phyloP scores from a whole-genome alignment of 2,113 vertebrate genomes.

The Dipodomys ordii region DNA sequence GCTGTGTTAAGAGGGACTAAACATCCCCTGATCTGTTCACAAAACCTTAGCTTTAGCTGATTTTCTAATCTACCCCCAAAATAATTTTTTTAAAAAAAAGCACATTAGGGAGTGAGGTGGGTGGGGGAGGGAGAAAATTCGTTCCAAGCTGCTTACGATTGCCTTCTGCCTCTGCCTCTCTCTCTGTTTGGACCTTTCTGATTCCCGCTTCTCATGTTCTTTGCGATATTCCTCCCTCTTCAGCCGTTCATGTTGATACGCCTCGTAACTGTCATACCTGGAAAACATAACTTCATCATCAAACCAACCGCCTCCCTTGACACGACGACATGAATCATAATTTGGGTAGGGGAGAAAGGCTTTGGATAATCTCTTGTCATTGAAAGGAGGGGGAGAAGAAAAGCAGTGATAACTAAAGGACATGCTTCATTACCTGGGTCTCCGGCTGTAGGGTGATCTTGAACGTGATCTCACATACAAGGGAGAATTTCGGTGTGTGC shows the following conservation, averaged over 20 bases:
- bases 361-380: not conserved
- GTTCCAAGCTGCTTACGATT: conserved; percentile 91
- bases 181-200: conserved; percentile 95
- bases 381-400: conserved; percentile 2
- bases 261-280: conserved; percentile 98
- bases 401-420: not conserved
- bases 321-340: conserved; percentile 59
- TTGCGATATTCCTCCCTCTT: conserved; percentile 96
- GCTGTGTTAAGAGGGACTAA: not conserved
- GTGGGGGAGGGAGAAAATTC: conserved; percentile 47
- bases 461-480: conserved; percentile 89
- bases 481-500: conserved; percentile 91
- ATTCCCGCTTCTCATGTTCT: conserved; percentile 96
- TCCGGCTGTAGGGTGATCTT: conserved; percentile 91
- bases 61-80: conserved; percentile 46
- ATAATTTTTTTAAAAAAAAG: no score
- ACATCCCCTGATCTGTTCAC: not conserved
- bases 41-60: conserved; percentile 25
- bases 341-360: conserved; percentile 1
- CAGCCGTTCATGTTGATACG: conserved; percentile 97
- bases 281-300: conserved; percentile 86
- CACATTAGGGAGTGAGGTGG: no score
- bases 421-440: conserved; percentile 92
- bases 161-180: conserved; percentile 96
- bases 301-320: conserved; percentile 78